Conservation (phyloP, 2,797 vertebrate genomes). For the Uromys caudimaculatus region DNA sequence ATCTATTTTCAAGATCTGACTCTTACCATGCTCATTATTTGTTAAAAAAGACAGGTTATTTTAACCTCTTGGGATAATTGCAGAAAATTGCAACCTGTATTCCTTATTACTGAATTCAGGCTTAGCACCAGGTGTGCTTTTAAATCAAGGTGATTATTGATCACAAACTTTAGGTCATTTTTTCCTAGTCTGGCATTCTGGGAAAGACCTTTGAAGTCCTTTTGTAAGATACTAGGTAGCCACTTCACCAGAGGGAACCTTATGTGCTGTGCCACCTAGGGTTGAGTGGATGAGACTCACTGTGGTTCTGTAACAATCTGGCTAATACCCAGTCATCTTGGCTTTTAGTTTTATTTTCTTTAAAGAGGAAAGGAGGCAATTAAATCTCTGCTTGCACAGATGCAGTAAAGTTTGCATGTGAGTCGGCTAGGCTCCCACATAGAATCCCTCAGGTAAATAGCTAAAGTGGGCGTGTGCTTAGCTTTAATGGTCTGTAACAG, state of each 20-base stretch:
- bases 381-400: conserved; percentile 51
- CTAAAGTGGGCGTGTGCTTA: conserved; percentile 30
- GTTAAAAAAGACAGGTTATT: conserved; percentile 24
- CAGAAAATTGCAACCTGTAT: not conserved
- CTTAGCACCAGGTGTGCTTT: conserved; percentile 19
- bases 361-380: conserved; percentile 48
- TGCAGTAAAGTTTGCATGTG: conserved; percentile 44
- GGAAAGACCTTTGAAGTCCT: conserved; percentile 33
- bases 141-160: conserved; percentile 52
- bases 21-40: conserved; percentile 32
- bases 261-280: not conserved
- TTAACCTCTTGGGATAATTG: conserved; percentile 57
- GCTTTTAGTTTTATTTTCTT: conserved; percentile 64
- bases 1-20: not conserved
- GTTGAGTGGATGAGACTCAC: conserved; percentile 32
- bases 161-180: conserved; percentile 35
- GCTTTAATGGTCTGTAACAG: conserved; percentile 33
- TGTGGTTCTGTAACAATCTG: conserved; percentile 2
- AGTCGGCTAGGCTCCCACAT: conserved; percentile 19
- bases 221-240: not conserved
- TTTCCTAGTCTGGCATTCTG: conserved; percentile 23
- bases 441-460: conserved; percentile 50
- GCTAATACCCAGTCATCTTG: conserved; percentile 22
- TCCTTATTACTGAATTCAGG: conserved; percentile 36
- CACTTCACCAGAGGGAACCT: not conserved